Evolutionary conservation across 1,140 invertebrate species (phyloP), one percentile per base, ranked within the genome.

Genomic region (Platorchestia sp.): DNA sequence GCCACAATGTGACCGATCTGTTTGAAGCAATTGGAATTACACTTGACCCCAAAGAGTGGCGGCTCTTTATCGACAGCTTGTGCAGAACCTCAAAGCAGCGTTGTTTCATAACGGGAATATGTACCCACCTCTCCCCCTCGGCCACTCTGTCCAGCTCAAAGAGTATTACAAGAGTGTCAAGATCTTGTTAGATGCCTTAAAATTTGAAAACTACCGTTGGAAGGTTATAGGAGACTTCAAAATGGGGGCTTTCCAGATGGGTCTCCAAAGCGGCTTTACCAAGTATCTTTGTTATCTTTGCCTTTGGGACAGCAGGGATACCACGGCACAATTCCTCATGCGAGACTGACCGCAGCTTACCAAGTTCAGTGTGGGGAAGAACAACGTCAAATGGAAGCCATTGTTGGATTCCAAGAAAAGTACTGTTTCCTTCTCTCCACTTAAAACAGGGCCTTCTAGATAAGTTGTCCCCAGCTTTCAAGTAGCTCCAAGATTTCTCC

Each of bases 1-100:
- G 96, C 90, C 90, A 95, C 53, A 95, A 97, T 96, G 95, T 97
- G 75, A 47, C 90, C 40, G 96, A 95, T 89, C 45, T 97, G 90
- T 96, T 97, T 59, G 51, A 96, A 86, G 96, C 96, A 96, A 96
- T 97, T 96, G 96, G 95, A 95, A 96, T 97, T 59, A 91, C 95
- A 97, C 97, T 95, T 95, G 96, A 75, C 27, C 59, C 59, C 59
- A 19, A 10, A 22, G 59, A 75, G 59, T 75, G 59, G 47, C 3
- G 36, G 10, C 59, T 75, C 59, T 36, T 75, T 75, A 10, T 75
- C 59, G 27, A 36, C 27, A 75, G 59, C 36, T 75, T 27, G 59
- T 75, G 14, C 59, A n/a, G n/a, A n/a, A n/a, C n/a, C n/a, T n/a
- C n/a, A 51, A 51, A 75, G 59, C 59, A 75, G 10, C 36, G 59